Conservation (phyloP, 2,888 invertebrate genomes). For the Cheilosia grossa region DNA sequence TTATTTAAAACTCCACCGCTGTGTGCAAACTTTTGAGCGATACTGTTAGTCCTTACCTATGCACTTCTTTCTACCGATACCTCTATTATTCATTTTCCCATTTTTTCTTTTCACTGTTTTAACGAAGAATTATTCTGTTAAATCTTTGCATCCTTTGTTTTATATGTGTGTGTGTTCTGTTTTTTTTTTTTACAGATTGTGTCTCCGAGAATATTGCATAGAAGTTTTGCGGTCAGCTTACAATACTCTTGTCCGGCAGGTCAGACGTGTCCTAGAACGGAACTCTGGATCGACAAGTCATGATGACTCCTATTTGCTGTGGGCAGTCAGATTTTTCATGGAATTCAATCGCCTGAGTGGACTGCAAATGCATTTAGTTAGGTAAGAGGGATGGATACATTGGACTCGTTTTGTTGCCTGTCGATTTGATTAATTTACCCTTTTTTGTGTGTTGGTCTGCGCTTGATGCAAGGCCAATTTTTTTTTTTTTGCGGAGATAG, state of each 20-base stretch:
- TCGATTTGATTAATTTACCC: conserved; percentile 62
- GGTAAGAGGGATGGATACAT: conserved; percentile 84
- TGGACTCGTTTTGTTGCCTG: conserved; percentile 39
- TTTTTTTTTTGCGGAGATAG: conserved; percentile 7
- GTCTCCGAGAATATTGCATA: conserved; percentile 96
- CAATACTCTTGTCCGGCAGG: conserved; percentile 95
- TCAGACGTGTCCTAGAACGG: conserved; percentile 89
- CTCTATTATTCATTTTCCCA: conserved; percentile 31
- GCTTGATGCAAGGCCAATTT: conserved; percentile 29
- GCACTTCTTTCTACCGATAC: conserved; percentile 11
- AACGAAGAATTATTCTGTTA: conserved; percentile 43
- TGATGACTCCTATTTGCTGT: conserved; percentile 97
- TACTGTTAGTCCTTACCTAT: conserved; percentile 15
- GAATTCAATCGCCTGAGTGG: conserved; percentile 96
- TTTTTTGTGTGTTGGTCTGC: conserved; percentile 34
- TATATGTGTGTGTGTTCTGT: conserved; percentile 86
- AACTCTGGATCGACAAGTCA: conserved; percentile 89
- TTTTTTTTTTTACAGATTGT: conserved; percentile 88
- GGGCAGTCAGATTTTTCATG: conserved; percentile 98
- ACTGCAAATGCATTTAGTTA: conserved; percentile 94
- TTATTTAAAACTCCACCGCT: not conserved
- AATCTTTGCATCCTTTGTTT: conserved; percentile 20
- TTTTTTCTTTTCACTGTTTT: conserved; percentile 7
- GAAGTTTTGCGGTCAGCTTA: conserved; percentile 96
- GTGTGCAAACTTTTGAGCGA: not conserved